These are phyloP conservation scores for western clawed frog (Xenopus tropicalis) DNA, from an alignment of 2,113 vertebrate species.

Conservation along the genomic window DNA sequence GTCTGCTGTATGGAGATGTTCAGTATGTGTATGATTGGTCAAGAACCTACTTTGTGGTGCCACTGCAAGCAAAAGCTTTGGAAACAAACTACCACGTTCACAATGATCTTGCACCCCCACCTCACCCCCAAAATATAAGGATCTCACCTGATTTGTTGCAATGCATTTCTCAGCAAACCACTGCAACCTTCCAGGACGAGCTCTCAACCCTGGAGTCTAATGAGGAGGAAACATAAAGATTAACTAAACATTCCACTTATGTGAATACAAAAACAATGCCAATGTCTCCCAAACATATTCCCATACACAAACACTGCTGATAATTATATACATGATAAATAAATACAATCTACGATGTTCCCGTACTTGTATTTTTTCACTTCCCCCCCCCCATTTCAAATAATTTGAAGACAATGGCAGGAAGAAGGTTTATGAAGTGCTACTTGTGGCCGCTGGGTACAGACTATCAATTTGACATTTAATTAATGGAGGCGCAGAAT, in stretches of 20 bases:
- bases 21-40: no score
- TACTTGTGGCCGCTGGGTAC: no score
- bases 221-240: slow-evolving; percentile 36
- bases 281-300: no score
- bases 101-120: slow-evolving; percentile 14
- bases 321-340: no score
- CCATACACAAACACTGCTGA: no score
- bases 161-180: slow-evolving; percentile 88
- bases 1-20: no score
- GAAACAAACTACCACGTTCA: neutral
- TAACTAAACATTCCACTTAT: neutral
- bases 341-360: no score
- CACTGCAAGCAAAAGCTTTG: neutral
- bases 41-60: neutral
- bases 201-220: slow-evolving; percentile 89
- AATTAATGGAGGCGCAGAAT: neutral
- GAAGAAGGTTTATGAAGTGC: no score
- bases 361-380: no score
- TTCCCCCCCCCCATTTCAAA: no score
- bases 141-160: slow-evolving; percentile 69
- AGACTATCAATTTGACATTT: neutral
- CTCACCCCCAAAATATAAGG: slow-evolving; percentile 7
- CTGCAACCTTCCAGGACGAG: slow-evolving; percentile 70
- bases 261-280: slow-evolving; percentile 17
- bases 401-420: no score